Evolutionary conservation across 2,797 vertebrate species (phyloP).

Genomic region (Bufotes viridis): DNA sequence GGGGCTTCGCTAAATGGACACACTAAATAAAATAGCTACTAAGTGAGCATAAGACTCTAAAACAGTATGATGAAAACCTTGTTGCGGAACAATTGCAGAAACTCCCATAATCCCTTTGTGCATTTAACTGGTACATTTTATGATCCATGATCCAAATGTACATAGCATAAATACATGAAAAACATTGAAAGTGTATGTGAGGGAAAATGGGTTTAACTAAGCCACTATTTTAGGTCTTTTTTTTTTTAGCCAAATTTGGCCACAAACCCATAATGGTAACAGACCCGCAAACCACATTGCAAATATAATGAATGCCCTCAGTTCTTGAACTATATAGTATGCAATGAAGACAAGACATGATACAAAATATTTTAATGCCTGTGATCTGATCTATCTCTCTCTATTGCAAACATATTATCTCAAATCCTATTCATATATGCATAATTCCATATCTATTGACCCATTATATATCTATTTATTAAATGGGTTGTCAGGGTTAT

Average conservation of each 20-base stretch:
- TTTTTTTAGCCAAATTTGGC: not conserved
- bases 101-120: constrained; percentile 13
- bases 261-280: not conserved
- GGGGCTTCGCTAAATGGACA: constrained; percentile 39
- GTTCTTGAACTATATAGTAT: no score
- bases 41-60: constrained; percentile 38
- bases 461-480: no score
- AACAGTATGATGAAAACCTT: constrained; percentile 32
- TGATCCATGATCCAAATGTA: constrained; percentile 1
- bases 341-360: no score
- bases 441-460: no score
- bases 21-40: constrained; percentile 36
- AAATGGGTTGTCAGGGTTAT: no score
- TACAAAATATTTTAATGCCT: no score
- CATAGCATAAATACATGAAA: not conserved
- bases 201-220: not conserved
- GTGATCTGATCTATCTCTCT: no score
- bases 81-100: constrained; percentile 25
- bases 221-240: not conserved
- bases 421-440: no score
- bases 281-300: not conserved
- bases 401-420: no score
- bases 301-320: not conserved
- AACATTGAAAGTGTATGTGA: not conserved
- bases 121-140: constrained; percentile 30